phyloP scores from a whole-genome alignment of 2,113 vertebrate genomes.

The Budorcas taxicolor region DNA sequence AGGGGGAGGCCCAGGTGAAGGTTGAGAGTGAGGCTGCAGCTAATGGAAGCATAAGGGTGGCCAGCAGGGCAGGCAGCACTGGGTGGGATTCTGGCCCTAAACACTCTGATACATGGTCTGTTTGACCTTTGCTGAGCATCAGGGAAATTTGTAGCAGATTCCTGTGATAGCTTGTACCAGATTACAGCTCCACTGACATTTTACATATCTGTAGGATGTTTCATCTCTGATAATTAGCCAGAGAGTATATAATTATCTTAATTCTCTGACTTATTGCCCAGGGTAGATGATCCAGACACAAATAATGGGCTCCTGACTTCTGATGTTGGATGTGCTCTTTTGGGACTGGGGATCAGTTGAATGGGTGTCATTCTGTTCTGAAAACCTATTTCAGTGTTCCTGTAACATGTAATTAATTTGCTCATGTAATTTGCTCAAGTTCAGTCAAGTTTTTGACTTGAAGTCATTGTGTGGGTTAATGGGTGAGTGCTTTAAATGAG shows the following conservation, averaged over 20 bases:
- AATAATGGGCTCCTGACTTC: conserved; percentile 19
- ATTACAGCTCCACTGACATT: neutral
- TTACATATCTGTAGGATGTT: neutral
- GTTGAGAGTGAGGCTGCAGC: neutral
- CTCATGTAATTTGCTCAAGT: conserved; percentile 13
- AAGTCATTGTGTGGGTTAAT: neutral
- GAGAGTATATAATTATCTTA: conserved; percentile 31
- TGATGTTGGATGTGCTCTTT: neutral
- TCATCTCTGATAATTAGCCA: conserved; percentile 9
- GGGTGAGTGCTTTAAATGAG: neutral
- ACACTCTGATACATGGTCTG: neutral
- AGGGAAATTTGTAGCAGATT: neutral
- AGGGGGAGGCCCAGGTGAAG: neutral
- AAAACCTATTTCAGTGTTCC: neutral
- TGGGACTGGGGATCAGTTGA: neutral
- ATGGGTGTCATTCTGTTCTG: neutral
- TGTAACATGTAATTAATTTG: neutral
- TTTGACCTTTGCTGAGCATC: neutral
- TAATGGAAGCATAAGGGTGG: neutral
- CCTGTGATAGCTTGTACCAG: neutral
- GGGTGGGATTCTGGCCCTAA: neutral
- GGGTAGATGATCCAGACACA: neutral
- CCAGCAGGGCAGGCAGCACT: too few relatives aligned
- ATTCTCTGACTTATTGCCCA: conserved; percentile 7
- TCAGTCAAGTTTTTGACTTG: neutral